Percentiles rank a stretch among this genome's conserved stretches.
phyloP scores from a whole-genome alignment of 2,888 invertebrate genomes.

The Acronicta alni region DNA sequence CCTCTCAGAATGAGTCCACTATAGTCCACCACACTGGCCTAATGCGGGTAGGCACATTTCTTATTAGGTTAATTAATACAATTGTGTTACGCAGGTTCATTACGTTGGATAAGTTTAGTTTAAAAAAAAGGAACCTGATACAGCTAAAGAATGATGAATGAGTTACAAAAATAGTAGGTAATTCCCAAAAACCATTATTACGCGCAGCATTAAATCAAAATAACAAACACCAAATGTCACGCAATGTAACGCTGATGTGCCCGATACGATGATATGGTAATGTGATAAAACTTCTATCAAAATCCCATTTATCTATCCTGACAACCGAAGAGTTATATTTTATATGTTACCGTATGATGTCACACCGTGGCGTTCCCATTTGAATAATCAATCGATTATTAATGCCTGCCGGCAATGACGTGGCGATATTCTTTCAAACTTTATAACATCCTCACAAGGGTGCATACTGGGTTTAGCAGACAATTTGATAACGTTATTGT shows the following conservation, averaged over 20 bases:
- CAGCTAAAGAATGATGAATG: no score
- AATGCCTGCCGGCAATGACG: conserved; percentile 75
- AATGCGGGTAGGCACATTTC: no score
- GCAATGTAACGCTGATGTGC: conserved; percentile 13
- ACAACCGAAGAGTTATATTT: conserved; percentile 61
- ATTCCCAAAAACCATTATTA: no score
- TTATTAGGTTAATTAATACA: no score
- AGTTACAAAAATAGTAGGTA: no score
- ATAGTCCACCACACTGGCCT: no score
- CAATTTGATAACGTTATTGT: conserved; percentile 82
- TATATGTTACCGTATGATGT: conserved; percentile 56
- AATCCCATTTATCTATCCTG: conserved; percentile 62
- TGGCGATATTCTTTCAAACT: conserved; percentile 78
- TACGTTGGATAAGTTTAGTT: no score
- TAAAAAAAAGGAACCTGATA: no score
- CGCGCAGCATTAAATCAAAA: neutral
- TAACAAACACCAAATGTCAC: conserved; percentile 21
- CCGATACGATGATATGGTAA: conserved; percentile 43
- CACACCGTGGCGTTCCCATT: conserved; percentile 66
- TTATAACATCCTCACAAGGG: conserved; percentile 58
- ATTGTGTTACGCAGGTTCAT: no score
- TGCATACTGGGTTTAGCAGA: conserved; percentile 62
- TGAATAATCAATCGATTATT: conserved; percentile 86
- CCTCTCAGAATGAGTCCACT: no score
- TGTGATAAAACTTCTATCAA: conserved; percentile 63